A percentile compares a stretch with the other conserved stretches of the same genome.
These are phyloP conservation scores for Matsumyia berberina DNA, from an alignment of 2,888 invertebrate species.

Conservation along the genomic window DNA sequence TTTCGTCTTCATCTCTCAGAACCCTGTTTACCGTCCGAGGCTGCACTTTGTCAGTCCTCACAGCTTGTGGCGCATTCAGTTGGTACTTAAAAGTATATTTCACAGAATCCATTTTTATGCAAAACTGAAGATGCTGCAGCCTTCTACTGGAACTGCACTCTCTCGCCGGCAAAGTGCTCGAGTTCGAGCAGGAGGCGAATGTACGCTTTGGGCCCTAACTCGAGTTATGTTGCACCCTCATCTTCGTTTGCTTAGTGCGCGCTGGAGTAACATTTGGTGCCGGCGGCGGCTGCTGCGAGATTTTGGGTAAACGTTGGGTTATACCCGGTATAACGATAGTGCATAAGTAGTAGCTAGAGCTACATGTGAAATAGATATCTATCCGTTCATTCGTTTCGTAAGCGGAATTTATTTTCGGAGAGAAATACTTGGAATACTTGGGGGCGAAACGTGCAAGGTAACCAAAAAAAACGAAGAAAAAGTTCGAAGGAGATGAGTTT, in stretches of 20 bases:
- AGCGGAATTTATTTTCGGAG: conserved; percentile 31
- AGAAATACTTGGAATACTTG: conserved; percentile 55
- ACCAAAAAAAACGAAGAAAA: conserved; percentile 13
- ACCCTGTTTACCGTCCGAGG: conserved; percentile 35
- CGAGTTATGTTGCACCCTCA: conserved; percentile 42
- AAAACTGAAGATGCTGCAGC: conserved; percentile 45
- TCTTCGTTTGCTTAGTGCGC: conserved; percentile 17
- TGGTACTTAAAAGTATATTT: conserved; percentile 55
- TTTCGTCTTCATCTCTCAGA: conserved; percentile 14
- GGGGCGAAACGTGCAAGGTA: conserved; percentile 18
- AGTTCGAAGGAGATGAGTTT: conserved; percentile 56
- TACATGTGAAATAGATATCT: conserved; percentile 62
- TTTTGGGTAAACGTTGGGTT: conserved; percentile 55
- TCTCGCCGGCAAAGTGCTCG: conserved; percentile 3
- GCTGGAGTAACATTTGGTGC: conserved; percentile 26
- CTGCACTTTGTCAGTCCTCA: conserved; percentile 36
- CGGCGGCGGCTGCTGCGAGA: conserved; percentile 32
- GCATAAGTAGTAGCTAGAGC: conserved; percentile 41
- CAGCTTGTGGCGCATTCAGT: conserved; percentile 39
- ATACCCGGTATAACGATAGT: conserved; percentile 44
- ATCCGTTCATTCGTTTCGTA: conserved; percentile 32
- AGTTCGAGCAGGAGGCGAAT: conserved; percentile 2
- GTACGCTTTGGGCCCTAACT: conserved; percentile 22
- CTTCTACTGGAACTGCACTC: conserved; percentile 4
- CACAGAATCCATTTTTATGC: conserved; percentile 63